Percentiles rank a stretch among this genome's conserved stretches.
These are phyloP conservation scores for Amblyteles armatorius DNA, from an alignment of 2,888 invertebrate species.

Conservation along the genomic window DNA sequence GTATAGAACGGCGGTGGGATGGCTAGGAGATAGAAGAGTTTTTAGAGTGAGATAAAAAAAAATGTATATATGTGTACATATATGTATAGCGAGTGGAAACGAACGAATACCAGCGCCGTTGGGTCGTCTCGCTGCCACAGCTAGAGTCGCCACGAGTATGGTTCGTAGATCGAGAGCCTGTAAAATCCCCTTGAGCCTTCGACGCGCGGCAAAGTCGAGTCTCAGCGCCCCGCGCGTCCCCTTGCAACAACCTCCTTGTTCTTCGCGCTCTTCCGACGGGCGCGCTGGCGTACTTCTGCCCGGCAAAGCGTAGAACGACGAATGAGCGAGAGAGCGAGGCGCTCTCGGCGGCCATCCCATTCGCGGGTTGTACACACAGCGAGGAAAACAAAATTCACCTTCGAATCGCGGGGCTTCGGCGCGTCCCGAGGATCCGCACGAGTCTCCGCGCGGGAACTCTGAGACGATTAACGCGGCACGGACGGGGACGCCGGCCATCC, in stretches of 20 bases:
- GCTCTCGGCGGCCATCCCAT: constrained; percentile 44
- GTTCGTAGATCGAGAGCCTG: constrained; percentile 7
- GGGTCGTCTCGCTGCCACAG: constrained; percentile 38
- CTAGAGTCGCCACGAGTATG: constrained; percentile 29
- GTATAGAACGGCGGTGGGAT: constrained; percentile 1
- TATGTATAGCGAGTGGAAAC: neutral
- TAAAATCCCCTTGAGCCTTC: constrained; percentile 16
- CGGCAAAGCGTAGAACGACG: neutral
- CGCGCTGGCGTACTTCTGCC: constrained; percentile 5
- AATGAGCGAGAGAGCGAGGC: constrained; percentile 29
- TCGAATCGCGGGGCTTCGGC: constrained; percentile 56
- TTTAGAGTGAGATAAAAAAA: constrained; percentile 35
- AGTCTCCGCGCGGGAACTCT: neutral
- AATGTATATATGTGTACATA: neutral
- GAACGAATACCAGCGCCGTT: constrained; percentile 16
- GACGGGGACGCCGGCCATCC: neutral
- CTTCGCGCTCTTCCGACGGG: constrained; percentile 39
- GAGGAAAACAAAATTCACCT: constrained; percentile 51
- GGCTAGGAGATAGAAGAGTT: constrained; percentile 10
- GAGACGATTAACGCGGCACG: neutral
- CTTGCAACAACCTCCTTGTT: constrained; percentile 20
- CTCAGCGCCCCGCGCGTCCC: constrained; percentile 21
- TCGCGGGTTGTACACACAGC: neutral
- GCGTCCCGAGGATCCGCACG: constrained; percentile 46
- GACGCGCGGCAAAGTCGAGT: constrained; percentile 29